Evolutionary conservation across 1,140 invertebrate species (phyloP), one percentile per base, ranked within the genome.

Genomic region (Drosophila ohnishii): DNA sequence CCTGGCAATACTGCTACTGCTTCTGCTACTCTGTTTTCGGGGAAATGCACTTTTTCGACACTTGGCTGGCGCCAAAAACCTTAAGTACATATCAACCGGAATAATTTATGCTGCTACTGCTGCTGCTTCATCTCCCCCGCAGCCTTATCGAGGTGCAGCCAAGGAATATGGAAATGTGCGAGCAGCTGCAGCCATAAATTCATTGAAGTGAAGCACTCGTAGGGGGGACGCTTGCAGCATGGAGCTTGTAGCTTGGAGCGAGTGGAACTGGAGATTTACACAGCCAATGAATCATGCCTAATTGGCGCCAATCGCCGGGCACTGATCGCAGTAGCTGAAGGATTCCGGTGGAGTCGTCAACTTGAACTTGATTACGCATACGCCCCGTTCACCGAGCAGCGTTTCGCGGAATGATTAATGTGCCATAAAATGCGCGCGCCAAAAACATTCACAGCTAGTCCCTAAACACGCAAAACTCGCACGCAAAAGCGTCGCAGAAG

Each of bases 61-160:
- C 40, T 83, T 78, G 44, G 48, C 47, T 67, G 72, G 56, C 73
- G 80, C 77, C 81, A 63, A 63, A 74, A 73, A 51, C 57, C 82
- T 63, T 69, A 75, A 76, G 75, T 83, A 70, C 79, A 87, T 66
- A 87, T 87, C 83, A 87, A 62, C 48, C 66, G 45, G 53, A 55
- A 79, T 87, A 87, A 87, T 79, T 87, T 87, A 86, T 86, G 67
- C 75, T 76, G 60, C 42, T 19, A 9, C 35, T 37, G 35, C 28
- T 50, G 28, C 28, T 50, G 28, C 48, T 32, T n/a, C 61, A 47
- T 32, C 32, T 34, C 19, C 40, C 47, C 53, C 25, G 48, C n/a
- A 9, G 58, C 44, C 79, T 78, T 82, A 78, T 82, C 82, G 57
- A 58, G 66, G 48, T 57, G 57, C 57, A 44, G 51, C 40, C 62